phyloP scores from a whole-genome alignment of 2,113 vertebrate species.

The Sander vitreus region DNA sequence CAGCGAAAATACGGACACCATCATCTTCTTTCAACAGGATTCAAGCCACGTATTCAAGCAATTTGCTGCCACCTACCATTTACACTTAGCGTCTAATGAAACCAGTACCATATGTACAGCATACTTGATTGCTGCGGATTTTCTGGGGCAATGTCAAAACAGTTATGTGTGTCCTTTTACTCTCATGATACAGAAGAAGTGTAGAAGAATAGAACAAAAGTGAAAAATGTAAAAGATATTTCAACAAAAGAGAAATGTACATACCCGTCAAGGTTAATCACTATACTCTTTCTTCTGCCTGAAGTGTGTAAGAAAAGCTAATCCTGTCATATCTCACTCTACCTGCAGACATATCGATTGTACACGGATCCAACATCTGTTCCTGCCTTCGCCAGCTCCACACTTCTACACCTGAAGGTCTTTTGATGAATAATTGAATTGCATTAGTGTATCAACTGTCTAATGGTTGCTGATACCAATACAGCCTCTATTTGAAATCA shows the following conservation, averaged over 20 bases:
- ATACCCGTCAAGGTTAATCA: not conserved
- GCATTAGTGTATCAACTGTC: conserved; percentile 1
- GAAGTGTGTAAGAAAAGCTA: not conserved
- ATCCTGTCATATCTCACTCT: not conserved
- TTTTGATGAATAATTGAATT: conserved; percentile 53
- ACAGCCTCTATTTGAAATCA: not conserved
- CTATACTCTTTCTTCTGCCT: not conserved
- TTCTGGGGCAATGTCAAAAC: too few species aligned
- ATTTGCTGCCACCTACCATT: too few species aligned
- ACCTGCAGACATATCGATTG: conserved; percentile 6
- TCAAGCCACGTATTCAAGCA: too few species aligned
- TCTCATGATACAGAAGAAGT: too few species aligned
- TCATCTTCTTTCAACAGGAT: too few species aligned
- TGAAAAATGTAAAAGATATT: not conserved
- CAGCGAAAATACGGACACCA: too few species aligned
- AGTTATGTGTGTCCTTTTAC: too few species aligned
- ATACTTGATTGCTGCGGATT: too few species aligned
- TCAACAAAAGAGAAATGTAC: not conserved
- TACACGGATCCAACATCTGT: conserved; percentile 29
- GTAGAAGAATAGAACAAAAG: not conserved
- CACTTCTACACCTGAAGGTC: conserved; percentile 21
- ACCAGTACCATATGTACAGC: too few species aligned
- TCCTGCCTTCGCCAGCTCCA: not conserved
- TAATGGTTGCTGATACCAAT: conserved; percentile 16
- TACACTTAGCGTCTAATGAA: too few species aligned